Base-by-base conservation (phyloP, 2,888 invertebrate species). In the Antitype chi region DNA sequence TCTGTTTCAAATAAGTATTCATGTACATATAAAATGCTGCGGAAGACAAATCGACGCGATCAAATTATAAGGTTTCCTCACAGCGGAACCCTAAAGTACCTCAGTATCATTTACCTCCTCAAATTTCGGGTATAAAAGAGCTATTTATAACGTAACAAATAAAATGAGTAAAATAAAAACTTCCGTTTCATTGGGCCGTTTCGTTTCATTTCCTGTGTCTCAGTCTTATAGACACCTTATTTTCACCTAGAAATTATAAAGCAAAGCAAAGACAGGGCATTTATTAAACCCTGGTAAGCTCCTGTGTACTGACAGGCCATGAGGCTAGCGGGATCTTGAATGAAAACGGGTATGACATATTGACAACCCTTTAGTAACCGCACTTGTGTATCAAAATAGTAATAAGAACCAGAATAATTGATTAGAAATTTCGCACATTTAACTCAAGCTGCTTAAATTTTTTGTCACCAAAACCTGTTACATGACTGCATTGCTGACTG, bases 181-280 rank as follows among this genome's bases (percentile, higher is more conserved):
- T 79, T 82, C 76, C 76, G 66, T 80, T 82, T 80, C 78, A 80
- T 76, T 85, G 85, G 82, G 81, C 81, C 78, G 87, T 81, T 84
- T 82, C 86, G 88, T 91, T 91, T 92, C 92, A 92, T 93, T 91
- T 92, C 92, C 91, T 83, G 86, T 80, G 82, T 89, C 89, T 87
- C 87, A 89, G 87, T 91, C 92, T 90, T 90, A 92, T 90, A 90
- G 92, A 91, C 90, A 91, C 92, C 90, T 91, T 91, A 90, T 92
- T 92, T 91, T 89, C 89, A 87, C 87, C 47, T 82, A 87, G 89
- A 90, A 92, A 92, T 94, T 93, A 94, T 92, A 92, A 93, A 93
- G 89, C 91, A 90, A 91, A 90, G 93, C 91, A 93, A 94, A 92
- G 93, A 93, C 92, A 91, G 91, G 91, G 91, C 91, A 93, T 93